Evolutionary conservation across 1,140 invertebrate genomes (phyloP), one percentile per base, ranked within the genome.

Genomic region (Cyclina sinensis): DNA sequence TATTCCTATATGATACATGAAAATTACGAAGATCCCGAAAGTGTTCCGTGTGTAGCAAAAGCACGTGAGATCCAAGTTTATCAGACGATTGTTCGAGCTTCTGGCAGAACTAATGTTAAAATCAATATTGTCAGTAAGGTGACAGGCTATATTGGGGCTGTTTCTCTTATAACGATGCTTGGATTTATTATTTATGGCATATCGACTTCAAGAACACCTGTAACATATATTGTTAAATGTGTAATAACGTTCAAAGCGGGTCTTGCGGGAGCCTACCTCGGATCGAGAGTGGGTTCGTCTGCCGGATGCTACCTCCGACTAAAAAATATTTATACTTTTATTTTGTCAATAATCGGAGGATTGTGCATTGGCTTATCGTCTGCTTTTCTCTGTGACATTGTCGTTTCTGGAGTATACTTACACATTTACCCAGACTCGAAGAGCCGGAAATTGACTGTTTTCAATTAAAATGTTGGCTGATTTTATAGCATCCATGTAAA

Each of bases 41-140:
- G 57, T 27, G n/a, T 57, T 24, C 18, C 30, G 21, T 11, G 18
- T 79, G 9, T 54, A 16, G 27, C 48, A 14, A 30, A 57, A 35
- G 7, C 48, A 0, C 5, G 46, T 35, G 5, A 79, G 30, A 14
- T 79, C 12, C 43, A 18, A 35, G 76, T 79, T 18, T 79, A 51
- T 54, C 39, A 79, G 43, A 39, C 48, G 54, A 79, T 79, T 35
- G 76, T 79, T 14, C 7, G 57, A 54, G 48, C 76, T 7, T 79
- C 76, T n/a, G 76, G 76, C 3, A 43, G 76, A 37, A 79, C 76
- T 16, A 79, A 79, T 39, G 14, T 7, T n/a, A 79, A 59, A 48
- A 79, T 79, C 7, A 79, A 79, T 48, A 59, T 79, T 57, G 24
- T 79, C 21, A 79, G 76, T 35, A 79, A 79, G 57, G 76, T 79